phyloP scores from a whole-genome alignment of 1,140 invertebrate species.

The Drosophila aff. region DNA sequence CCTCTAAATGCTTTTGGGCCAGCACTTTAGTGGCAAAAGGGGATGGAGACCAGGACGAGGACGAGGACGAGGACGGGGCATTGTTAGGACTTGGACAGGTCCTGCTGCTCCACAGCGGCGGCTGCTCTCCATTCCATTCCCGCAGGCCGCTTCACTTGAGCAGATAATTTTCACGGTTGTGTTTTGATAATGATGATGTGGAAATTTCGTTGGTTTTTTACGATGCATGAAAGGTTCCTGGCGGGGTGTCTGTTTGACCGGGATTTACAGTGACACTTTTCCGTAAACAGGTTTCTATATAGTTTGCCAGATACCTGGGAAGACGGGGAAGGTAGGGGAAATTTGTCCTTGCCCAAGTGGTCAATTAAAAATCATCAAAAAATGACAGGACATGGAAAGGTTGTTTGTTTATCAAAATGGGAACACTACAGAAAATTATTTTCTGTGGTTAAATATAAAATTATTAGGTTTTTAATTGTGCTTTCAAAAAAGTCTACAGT shows the following conservation, averaged over 20 bases:
- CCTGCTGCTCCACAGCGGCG: conserved; percentile 10
- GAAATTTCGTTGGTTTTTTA: conserved; percentile 64
- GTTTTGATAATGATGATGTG: conserved; percentile 79
- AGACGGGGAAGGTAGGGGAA: not conserved
- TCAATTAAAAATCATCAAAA: conserved; percentile 74
- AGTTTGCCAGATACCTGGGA: conserved; percentile 45
- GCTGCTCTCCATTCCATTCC: conserved; percentile 12
- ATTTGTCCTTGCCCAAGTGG: conserved; percentile 37
- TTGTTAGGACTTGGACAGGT: conserved; percentile 61
- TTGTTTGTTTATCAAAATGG: not conserved
- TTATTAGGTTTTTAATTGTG: not conserved
- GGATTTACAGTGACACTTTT: conserved; percentile 48
- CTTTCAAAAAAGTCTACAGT: not conserved
- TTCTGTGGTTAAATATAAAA: too few species aligned
- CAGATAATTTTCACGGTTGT: conserved; percentile 80
- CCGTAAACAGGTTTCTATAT: conserved; percentile 31
- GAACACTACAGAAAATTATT: not conserved
- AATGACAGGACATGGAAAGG: not conserved
- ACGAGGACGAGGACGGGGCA: conserved; percentile 37
- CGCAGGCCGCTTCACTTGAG: conserved; percentile 59
- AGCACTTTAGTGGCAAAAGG: conserved; percentile 28
- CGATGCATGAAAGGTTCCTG: conserved; percentile 5
- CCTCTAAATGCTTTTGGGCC: conserved; percentile 63
- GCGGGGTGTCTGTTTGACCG: conserved; percentile 11
- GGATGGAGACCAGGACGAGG: not conserved